Conservation (phyloP, 2,113 vertebrate genomes). For the Lophochroa leadbeateri region DNA sequence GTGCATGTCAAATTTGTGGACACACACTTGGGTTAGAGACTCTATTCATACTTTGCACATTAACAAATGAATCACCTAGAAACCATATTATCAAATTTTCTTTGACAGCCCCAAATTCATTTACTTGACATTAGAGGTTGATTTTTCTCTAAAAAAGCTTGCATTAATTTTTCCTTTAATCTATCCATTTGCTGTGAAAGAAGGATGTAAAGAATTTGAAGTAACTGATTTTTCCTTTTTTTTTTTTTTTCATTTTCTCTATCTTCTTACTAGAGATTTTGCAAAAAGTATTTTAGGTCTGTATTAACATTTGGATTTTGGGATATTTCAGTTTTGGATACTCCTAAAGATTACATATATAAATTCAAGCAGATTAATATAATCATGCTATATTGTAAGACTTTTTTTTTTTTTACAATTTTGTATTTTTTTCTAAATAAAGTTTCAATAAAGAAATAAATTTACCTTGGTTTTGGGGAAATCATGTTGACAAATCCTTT, state of each 20-base stretch:
- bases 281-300: neutral
- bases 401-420: neutral
- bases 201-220: slow-evolving; percentile 1
- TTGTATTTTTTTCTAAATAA: neutral
- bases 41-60: slow-evolving; percentile 48
- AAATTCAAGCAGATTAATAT: neutral
- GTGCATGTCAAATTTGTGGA: slow-evolving; percentile 53
- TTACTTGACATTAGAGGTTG: slow-evolving; percentile 46
- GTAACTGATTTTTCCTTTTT: neutral
- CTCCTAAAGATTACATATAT: neutral
- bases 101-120: slow-evolving; percentile 61
- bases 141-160: neutral
- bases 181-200: neutral
- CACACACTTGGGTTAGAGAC: slow-evolving; percentile 29
- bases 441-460: neutral
- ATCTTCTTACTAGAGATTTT: neutral
- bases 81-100: slow-evolving; percentile 67
- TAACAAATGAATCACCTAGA: slow-evolving; percentile 67
- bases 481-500: neutral
- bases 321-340: neutral
- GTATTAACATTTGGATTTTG: neutral
- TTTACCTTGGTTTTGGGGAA: neutral
- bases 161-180: slow-evolving; percentile 20
- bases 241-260: neutral
- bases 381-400: neutral